These are phyloP conservation scores for Thunnus albacares DNA, from an alignment of 2,797 vertebrate genomes.

Conservation along the genomic window DNA sequence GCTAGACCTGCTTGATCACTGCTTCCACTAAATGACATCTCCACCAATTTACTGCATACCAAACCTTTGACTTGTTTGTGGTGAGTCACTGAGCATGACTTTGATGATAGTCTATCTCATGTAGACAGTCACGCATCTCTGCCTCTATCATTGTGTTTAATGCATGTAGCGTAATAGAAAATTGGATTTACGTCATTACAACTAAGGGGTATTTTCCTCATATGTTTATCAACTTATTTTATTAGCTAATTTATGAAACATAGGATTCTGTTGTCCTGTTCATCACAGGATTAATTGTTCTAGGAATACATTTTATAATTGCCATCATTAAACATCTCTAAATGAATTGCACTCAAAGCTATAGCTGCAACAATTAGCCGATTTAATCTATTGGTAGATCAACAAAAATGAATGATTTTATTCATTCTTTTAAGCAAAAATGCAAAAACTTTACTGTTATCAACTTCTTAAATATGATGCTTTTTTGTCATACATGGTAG, in stretches of 20 bases:
- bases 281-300: background rate
- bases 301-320: background rate
- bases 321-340: background rate
- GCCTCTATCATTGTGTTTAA: background rate
- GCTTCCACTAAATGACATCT: conserved; percentile 13
- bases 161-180: background rate
- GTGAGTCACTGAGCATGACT: background rate
- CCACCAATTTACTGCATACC: conserved; percentile 37
- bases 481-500: too few species aligned
- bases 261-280: background rate
- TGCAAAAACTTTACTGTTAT: too few species aligned
- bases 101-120: conserved; percentile 11
- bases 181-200: background rate
- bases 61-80: conserved; percentile 18
- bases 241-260: background rate
- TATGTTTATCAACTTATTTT: background rate
- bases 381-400: too few species aligned
- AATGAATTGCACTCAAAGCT: too few species aligned
- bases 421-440: too few species aligned
- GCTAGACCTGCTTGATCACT: conserved; percentile 53
- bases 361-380: too few species aligned
- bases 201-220: background rate
- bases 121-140: background rate
- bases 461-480: too few species aligned
- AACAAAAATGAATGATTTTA: too few species aligned